A percentile compares a stretch with the other conserved stretches of the same genome.
phyloP scores from a whole-genome alignment of 2,888 invertebrate species.

The Thera britannica region DNA sequence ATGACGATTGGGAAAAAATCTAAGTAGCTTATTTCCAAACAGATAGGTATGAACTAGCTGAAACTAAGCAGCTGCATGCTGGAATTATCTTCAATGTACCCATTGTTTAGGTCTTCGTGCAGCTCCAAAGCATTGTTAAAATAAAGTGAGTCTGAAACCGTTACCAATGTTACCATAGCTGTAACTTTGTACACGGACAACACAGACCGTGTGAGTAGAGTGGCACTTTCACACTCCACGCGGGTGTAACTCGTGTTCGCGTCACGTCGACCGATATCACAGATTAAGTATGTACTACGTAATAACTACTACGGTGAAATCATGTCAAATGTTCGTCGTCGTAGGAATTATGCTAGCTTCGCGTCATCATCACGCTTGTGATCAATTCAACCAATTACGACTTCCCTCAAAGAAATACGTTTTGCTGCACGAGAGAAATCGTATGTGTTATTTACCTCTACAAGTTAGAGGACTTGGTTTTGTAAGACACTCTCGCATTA shows the following conservation, averaged over 20 bases:
- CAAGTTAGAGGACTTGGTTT: slow-evolving; percentile 12
- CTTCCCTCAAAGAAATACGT: slow-evolving; percentile 56
- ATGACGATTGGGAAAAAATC: too few species aligned
- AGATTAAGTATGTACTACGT: slow-evolving; percentile 2
- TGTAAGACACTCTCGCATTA: neutral
- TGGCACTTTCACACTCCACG: slow-evolving; percentile 74
- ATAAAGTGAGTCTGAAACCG: slow-evolving; percentile 72
- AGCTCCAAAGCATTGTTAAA: slow-evolving; percentile 42
- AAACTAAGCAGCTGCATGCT: neutral
- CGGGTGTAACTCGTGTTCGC: slow-evolving; percentile 24
- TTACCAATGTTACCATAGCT: slow-evolving; percentile 36
- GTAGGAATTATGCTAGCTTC: slow-evolving; percentile 11
- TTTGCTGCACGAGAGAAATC: slow-evolving; percentile 55
- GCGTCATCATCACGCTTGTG: slow-evolving; percentile 37
- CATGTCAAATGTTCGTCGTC: slow-evolving; percentile 6
- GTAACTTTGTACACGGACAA: slow-evolving; percentile 52
- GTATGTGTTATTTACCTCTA: slow-evolving; percentile 49
- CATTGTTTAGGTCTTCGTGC: slow-evolving; percentile 10
- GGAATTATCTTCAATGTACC: neutral
- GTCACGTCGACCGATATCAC: slow-evolving; percentile 25
- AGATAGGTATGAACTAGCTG: too few species aligned
- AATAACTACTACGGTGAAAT: slow-evolving; percentile 12
- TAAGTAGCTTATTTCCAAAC: too few species aligned
- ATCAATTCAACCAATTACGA: slow-evolving; percentile 55
- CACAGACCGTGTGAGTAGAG: slow-evolving; percentile 60